These are phyloP conservation scores for Butorides virescens DNA, from an alignment of 2,113 vertebrate species.

Conservation along the genomic window DNA sequence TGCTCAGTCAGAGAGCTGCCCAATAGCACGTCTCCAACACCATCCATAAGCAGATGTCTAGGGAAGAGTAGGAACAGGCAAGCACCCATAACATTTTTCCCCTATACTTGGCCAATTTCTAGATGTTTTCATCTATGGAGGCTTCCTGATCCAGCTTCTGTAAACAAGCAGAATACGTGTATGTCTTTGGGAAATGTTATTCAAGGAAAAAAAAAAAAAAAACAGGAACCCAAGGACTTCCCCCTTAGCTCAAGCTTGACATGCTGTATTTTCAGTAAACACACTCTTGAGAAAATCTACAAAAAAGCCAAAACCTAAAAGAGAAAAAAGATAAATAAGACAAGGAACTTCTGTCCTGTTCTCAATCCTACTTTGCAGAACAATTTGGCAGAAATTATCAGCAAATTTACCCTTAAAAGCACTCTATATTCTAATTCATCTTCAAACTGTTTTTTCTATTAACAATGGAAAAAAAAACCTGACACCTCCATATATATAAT, in stretches of 20 bases:
- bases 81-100: fast-evolving
- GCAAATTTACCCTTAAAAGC: neutral
- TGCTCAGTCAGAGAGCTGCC: neutral
- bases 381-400: neutral
- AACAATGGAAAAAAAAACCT: neutral
- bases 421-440: neutral
- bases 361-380: neutral
- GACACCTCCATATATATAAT: neutral
- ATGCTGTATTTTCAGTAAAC: neutral
- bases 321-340: neutral
- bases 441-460: neutral
- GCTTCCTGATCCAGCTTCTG: neutral
- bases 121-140: neutral
- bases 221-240: neutral
- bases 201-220: neutral
- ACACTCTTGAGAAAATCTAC: neutral
- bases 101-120: neutral
- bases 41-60: neutral
- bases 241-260: neutral
- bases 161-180: neutral
- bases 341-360: neutral
- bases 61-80: neutral
- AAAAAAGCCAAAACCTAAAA: neutral
- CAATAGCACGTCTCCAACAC: neutral
- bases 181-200: neutral